These are phyloP conservation scores for Carcinoscorpius rotundicauda DNA, from an alignment of 1,140 invertebrate species.

Conservation along the genomic window DNA sequence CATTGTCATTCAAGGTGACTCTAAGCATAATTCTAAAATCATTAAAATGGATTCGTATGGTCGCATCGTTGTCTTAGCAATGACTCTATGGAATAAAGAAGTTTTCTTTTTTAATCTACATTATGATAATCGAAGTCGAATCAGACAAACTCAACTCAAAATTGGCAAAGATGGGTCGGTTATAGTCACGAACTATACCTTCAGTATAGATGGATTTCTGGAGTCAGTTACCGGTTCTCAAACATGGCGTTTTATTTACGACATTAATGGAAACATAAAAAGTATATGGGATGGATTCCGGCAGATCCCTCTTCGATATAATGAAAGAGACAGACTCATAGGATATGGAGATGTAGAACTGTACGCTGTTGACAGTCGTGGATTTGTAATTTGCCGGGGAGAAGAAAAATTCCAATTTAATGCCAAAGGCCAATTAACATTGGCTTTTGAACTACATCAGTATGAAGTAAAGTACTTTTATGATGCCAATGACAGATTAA, in stretches of 20 bases:
- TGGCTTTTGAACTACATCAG: slow-evolving; percentile 53
- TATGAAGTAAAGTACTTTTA: slow-evolving; percentile 90
- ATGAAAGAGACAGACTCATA: slow-evolving; percentile 49
- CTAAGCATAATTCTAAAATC: slow-evolving; percentile 21
- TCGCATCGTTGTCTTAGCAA: slow-evolving; percentile 47
- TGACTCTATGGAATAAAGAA: slow-evolving; percentile 26
- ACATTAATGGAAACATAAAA: slow-evolving; percentile 82
- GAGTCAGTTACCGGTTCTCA: slow-evolving; percentile 53
- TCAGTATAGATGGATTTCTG: slow-evolving; percentile 31
- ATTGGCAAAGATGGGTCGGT: slow-evolving; percentile 20
- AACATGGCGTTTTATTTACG: slow-evolving; percentile 80
- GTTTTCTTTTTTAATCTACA: slow-evolving; percentile 21
- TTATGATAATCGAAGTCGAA: slow-evolving; percentile 69
- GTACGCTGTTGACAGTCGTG: slow-evolving; percentile 74
- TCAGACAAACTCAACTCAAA: slow-evolving; percentile 30
- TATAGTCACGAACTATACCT: slow-evolving; percentile 26
- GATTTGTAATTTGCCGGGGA: slow-evolving; percentile 80
- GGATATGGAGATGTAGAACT: slow-evolving; percentile 24
- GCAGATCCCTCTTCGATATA: slow-evolving; percentile 76
- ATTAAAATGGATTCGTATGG: slow-evolving; percentile 57
- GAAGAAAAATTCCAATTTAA: slow-evolving; percentile 91
- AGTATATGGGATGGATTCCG: slow-evolving; percentile 22
- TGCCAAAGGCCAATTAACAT: slow-evolving; percentile 66
- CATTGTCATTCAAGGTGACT: slow-evolving; percentile 24
- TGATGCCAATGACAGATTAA: slow-evolving; percentile 72